Evolutionary conservation across 1,140 invertebrate genomes (phyloP), one percentile per base, ranked within the genome.

Genomic region (Drosophila virilis): DNA sequence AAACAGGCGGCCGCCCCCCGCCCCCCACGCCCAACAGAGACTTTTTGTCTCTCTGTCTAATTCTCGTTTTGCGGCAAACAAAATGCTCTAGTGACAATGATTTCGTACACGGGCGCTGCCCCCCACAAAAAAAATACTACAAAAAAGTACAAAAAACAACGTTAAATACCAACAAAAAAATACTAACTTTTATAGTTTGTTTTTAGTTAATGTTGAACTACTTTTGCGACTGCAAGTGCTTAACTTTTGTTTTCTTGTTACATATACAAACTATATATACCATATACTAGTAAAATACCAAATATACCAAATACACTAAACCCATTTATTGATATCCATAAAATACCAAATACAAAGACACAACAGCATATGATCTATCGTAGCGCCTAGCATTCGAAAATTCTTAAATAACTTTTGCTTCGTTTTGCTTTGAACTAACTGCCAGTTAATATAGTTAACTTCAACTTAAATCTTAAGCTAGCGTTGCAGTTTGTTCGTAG

Each of bases 51-150:
- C 46, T 59, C 57, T 77, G 15, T 78, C 70, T 62, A 22, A 51
- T 22, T 55, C 70, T 80, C 69, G 65, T 69, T 81, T 77, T 78
- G 79, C 83, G 83, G 84, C 83, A 89, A 85, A 88, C 72, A 84
- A 84, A 83, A 84, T 88, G 83, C 83, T 88, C 83, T 88, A 89
- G 84, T 88, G 83, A 74, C 71, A 88, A 88, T 88, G 83, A 88
- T 88, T 88, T 88, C 83, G 83, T 85, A 83, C 74, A 73, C 82
- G 62, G 52, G 59, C 22, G 22, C 22, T 2, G 22, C 22, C 22
- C 22, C 58, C 8, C 32, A 51, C 22, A 48, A 43, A 37, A 12
- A 28, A 33, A 22, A 60, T 15, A 17, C 3, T 43, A 33, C 35
- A 65, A 43, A 54, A 32, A 40, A 42, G 40, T 15, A 58, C 51